phyloP scores from a whole-genome alignment of 2,797 vertebrate species.

The Myoxocephalus aenaeus region DNA sequence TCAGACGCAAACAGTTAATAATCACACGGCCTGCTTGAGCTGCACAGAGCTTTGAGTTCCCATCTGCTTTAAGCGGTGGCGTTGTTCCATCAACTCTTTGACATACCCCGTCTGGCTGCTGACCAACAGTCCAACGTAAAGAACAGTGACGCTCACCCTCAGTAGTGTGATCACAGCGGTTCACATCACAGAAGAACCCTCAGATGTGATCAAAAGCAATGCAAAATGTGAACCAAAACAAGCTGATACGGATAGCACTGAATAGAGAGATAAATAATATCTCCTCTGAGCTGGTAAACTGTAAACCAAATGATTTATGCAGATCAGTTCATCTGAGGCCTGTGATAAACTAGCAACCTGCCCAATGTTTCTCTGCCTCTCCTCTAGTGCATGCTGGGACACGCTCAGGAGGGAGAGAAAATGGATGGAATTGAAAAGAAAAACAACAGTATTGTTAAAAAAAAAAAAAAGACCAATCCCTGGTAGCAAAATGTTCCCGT shows the following conservation, averaged over 20 bases:
- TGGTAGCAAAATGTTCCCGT: neutral
- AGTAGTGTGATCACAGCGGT: constrained; percentile 4
- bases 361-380: constrained; percentile 29
- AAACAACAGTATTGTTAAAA: constrained; percentile 29
- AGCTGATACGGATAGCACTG: neutral
- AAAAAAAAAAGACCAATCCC: neutral
- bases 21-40: constrained; percentile 41
- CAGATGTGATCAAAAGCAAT: constrained; percentile 23
- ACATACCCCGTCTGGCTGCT: constrained; percentile 10
- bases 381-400: constrained; percentile 50
- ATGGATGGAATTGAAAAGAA: constrained; percentile 29
- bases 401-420: constrained; percentile 18
- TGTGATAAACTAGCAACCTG: constrained; percentile 30
- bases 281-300: constrained; percentile 24
- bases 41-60: constrained; percentile 28
- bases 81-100: constrained; percentile 23
- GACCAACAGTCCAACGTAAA: constrained; percentile 16
- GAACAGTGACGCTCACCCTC: neutral
- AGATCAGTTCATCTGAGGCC: constrained; percentile 45
- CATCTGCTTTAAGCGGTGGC: constrained; percentile 37
- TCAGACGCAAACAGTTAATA: constrained; percentile 35
- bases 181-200: constrained; percentile 1
- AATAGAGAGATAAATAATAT: constrained; percentile 21
- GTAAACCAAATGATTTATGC: constrained; percentile 43
- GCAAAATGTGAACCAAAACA: constrained; percentile 16